Base-by-base conservation (phyloP, 2,888 invertebrate species). In the Amphimallon solstitiale region DNA sequence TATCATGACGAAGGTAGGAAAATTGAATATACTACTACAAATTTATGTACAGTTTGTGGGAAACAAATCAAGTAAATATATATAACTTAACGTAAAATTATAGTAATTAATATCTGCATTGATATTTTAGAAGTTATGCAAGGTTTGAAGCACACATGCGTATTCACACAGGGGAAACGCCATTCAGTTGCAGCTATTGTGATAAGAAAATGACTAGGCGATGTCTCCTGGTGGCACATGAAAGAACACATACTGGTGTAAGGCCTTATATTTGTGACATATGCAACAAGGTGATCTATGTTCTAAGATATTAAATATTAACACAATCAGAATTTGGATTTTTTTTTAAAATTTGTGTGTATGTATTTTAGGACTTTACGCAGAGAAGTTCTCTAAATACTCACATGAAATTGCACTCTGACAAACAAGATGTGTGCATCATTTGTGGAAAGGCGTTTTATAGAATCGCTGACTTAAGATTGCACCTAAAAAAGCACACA, bases 401-500 rank as follows among this genome's bases (percentile, higher is more conserved):
- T 0, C 81, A 81, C 64, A 76, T 78, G 74, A 76, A 73, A 46
- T 67, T 78, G 15, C 81, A 81, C 59, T 79, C 78, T 0, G 81
- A 80, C 0, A 73, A 77, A 17, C 77, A 79, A 0, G 77, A 78
- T 52, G 70, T 74, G n/a, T 81, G 81, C 63, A 68, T 70, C 12
- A 73, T 81, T 10, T 81, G 81, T 64, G 71, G 72, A 2, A 77
- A 81, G 68, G 70, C 76, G 38, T 81, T 80, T 65, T 80, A 80
- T 69, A 71, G 81, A 34, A 75, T 75, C 0, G 76, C 79, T 0
- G 78, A 81, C 62, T 68, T 81, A 7, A 72, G 73, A 54, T 65
- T 79, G 10, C 81, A 81, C 64, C 74, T 81, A 77, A 70, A 79
- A 43, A 77, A 75, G 70, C 81, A 81, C 69, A 80, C 80, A 67